Conservation (phyloP, 2,113 vertebrate species). For the Lepisosteus osseus region DNA sequence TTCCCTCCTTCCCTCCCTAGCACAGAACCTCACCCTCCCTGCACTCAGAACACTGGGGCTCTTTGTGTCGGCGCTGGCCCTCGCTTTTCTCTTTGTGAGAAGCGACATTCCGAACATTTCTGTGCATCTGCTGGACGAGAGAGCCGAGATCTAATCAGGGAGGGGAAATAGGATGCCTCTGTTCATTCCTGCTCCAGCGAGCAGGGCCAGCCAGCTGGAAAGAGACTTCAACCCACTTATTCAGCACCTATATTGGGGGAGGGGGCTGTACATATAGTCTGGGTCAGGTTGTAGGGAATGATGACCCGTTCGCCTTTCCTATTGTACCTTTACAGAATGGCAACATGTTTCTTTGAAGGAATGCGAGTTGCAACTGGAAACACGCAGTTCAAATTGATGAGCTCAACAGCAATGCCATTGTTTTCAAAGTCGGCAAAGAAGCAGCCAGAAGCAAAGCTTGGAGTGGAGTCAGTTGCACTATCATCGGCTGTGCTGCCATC, state of each 20-base stretch:
- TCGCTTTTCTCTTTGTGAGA: slow-evolving; percentile 39
- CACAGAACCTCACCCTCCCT: slow-evolving; percentile 32
- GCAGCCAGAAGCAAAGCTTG: neutral
- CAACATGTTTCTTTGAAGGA: slow-evolving; percentile 33
- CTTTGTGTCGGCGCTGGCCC: slow-evolving; percentile 45
- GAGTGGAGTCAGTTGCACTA: slow-evolving; percentile 12
- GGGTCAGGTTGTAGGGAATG: too few relatives aligned
- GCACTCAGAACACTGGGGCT: slow-evolving; percentile 27
- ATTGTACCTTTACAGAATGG: slow-evolving; percentile 55
- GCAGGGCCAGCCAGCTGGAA: too few relatives aligned
- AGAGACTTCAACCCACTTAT: too few relatives aligned
- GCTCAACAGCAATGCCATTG: slow-evolving; percentile 12
- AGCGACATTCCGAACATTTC: slow-evolving; percentile 40
- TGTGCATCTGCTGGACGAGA: slow-evolving; percentile 35
- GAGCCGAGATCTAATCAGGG: slow-evolving; percentile 27
- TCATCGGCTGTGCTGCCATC: too few relatives aligned
- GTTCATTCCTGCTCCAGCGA: too few relatives aligned
- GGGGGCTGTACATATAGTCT: too few relatives aligned
- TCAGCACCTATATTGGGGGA: too few relatives aligned
- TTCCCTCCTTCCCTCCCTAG: slow-evolving; percentile 41
- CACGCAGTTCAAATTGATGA: slow-evolving; percentile 47
- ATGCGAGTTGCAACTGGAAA: slow-evolving; percentile 44
- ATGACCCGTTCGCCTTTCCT: too few relatives aligned
- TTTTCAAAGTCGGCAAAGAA: slow-evolving; percentile 1
- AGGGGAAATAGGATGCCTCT: neutral